Percentiles rank a stretch among this genome's conserved stretches.
Evolutionary conservation across 2,797 vertebrate genomes (phyloP).

Genomic region (Cercopithecus diana): DNA sequence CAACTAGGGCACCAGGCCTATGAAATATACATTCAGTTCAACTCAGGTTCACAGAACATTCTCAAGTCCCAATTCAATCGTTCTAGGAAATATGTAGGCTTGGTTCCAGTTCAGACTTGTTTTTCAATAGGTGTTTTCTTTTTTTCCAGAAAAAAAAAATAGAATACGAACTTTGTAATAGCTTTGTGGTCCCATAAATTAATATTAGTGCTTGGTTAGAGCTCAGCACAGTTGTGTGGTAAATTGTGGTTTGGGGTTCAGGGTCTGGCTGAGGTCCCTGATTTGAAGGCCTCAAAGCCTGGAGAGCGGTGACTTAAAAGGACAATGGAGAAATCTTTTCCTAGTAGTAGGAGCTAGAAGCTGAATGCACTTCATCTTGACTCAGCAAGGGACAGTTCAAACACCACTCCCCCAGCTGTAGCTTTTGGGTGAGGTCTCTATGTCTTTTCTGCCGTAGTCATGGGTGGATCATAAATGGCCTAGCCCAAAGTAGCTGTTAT

Average conservation of each 20-base stretch:
- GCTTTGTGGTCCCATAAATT: conserved; percentile 68
- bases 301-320: background rate
- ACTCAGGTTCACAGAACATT: background rate
- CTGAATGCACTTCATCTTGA: background rate
- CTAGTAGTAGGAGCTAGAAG: background rate
- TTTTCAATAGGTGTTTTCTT: background rate
- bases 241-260: conserved; percentile 50
- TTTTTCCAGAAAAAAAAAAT: conserved; percentile 44
- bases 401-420: background rate
- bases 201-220: conserved; percentile 57
- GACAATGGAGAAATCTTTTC: background rate
- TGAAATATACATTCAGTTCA: conserved; percentile 14
- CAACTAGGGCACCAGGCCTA: background rate
- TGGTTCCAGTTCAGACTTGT: background rate
- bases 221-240: conserved; percentile 37
- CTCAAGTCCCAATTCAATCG: background rate
- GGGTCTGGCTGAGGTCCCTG: conserved; percentile 44
- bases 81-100: background rate
- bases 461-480: background rate
- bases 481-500: conserved; percentile 46
- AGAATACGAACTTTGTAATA: conserved; percentile 47
- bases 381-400: background rate
- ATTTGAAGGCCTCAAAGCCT: conserved; percentile 5
- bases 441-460: background rate
- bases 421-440: background rate